These are phyloP conservation scores for Heliothis virescens DNA, from an alignment of 1,140 invertebrate genomes.

Conservation along the genomic window DNA sequence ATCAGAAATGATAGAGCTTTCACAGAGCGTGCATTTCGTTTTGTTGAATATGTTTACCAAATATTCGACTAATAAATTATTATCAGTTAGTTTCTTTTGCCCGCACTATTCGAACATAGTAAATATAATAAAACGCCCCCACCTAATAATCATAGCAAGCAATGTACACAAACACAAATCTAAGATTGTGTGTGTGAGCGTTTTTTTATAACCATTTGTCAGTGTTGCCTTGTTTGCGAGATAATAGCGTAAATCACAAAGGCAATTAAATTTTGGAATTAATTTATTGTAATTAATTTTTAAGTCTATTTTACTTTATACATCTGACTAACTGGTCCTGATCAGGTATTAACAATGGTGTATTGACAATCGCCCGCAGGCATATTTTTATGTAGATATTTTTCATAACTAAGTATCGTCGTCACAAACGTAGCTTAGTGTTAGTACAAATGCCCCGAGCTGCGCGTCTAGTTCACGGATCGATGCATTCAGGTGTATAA, in stretches of 20 bases:
- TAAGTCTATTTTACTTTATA: too few relatives aligned
- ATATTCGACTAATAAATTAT: slow-evolving; percentile 13
- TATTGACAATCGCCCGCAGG: too few relatives aligned
- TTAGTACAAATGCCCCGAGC: not conserved
- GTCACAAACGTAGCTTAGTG: not conserved
- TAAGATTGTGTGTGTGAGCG: not conserved
- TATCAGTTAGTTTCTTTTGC: not conserved
- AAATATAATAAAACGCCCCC: slow-evolving; percentile 4
- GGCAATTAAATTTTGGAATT: too few relatives aligned
- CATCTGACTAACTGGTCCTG: too few relatives aligned
- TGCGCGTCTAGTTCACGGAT: slow-evolving; percentile 18
- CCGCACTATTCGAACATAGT: slow-evolving; percentile 4
- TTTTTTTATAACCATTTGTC: not conserved
- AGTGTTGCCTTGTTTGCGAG: not conserved
- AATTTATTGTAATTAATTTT: too few relatives aligned
- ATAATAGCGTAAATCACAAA: too few relatives aligned
- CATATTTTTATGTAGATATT: not conserved
- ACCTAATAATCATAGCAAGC: slow-evolving; percentile 19
- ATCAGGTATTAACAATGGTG: too few relatives aligned
- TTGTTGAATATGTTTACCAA: not conserved
- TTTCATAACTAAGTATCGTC: not conserved
- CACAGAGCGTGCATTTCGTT: too few relatives aligned
- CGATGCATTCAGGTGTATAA: slow-evolving; percentile 36
- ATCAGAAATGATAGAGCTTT: too few relatives aligned
- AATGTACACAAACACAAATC: slow-evolving; percentile 19